Evolutionary conservation across 2,113 vertebrate genomes (phyloP).

Genomic region (Lates calcarifer): DNA sequence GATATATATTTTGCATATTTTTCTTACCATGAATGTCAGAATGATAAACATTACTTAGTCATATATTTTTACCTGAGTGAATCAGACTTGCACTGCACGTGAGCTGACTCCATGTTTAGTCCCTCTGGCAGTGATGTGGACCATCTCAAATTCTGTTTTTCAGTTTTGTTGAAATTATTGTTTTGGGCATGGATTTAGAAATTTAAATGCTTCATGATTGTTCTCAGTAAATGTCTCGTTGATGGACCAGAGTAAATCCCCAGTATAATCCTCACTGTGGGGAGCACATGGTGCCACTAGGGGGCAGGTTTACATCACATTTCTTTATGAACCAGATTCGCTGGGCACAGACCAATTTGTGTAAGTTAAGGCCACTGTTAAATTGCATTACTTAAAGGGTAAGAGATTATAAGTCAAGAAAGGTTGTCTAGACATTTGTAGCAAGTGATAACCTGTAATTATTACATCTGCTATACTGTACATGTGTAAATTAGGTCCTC

Average conservation of each 20-base stretch:
- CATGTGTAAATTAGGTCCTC: neutral
- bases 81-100: neutral
- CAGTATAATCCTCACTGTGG: neutral
- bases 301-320: constrained; percentile 56
- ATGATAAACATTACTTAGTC: neutral
- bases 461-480: neutral
- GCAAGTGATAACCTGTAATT: neutral
- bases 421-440: neutral
- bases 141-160: neutral
- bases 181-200: neutral
- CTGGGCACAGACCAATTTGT: neutral
- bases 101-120: neutral
- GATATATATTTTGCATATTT: too few species aligned
- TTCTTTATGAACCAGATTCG: neutral
- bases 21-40: neutral
- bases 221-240: neutral
- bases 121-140: neutral
- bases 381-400: neutral
- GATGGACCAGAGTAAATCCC: neutral
- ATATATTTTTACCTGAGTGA: neutral
- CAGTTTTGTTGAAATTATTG: neutral
- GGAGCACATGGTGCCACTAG: constrained; percentile 44
- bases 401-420: neutral
- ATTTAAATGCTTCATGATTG: neutral
- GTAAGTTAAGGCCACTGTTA: neutral